Evolutionary conservation across 2,888 invertebrate genomes (phyloP).

Genomic region (Argyresthia albistria): DNA sequence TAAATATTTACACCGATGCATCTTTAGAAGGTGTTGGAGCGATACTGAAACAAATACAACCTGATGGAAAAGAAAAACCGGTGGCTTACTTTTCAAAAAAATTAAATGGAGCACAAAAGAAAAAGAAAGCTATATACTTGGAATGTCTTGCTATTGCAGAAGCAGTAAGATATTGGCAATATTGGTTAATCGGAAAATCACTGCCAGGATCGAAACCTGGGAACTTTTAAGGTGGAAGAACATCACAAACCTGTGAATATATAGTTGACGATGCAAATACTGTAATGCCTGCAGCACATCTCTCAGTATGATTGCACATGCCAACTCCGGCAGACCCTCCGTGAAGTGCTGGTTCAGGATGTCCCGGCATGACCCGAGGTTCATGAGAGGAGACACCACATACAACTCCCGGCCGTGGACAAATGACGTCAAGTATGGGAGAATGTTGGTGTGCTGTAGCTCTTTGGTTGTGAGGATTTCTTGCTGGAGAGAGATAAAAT

Average conservation of each 20-base stretch:
- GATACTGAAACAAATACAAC: too few species aligned
- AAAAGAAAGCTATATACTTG: too few species aligned
- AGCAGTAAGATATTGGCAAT: too few species aligned
- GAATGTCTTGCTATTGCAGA: too few species aligned
- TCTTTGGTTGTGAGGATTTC: conserved; percentile 85
- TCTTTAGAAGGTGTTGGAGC: too few species aligned
- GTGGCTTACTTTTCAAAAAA: too few species aligned
- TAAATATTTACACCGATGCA: neutral
- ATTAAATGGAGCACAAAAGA: too few species aligned
- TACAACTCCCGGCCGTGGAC: conserved; percentile 84
- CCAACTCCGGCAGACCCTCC: conserved; percentile 85
- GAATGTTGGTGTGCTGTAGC: conserved; percentile 84
- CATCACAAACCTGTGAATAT: conserved; percentile 81
- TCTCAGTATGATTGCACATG: conserved; percentile 83
- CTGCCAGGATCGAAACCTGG: too few species aligned
- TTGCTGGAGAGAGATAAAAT: conserved; percentile 67
- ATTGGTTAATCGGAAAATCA: too few species aligned
- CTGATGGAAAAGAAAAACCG: too few species aligned
- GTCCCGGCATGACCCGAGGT: conserved; percentile 87
- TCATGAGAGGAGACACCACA: conserved; percentile 87
- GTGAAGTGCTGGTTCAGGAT: conserved; percentile 83
- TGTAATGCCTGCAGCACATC: conserved; percentile 86
- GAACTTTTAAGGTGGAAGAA: too few species aligned
- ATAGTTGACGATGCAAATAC: conserved; percentile 88
- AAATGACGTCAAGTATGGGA: conserved; percentile 83